These are phyloP conservation scores for Formica selysi DNA, from an alignment of 1,140 invertebrate genomes.

Conservation along the genomic window DNA sequence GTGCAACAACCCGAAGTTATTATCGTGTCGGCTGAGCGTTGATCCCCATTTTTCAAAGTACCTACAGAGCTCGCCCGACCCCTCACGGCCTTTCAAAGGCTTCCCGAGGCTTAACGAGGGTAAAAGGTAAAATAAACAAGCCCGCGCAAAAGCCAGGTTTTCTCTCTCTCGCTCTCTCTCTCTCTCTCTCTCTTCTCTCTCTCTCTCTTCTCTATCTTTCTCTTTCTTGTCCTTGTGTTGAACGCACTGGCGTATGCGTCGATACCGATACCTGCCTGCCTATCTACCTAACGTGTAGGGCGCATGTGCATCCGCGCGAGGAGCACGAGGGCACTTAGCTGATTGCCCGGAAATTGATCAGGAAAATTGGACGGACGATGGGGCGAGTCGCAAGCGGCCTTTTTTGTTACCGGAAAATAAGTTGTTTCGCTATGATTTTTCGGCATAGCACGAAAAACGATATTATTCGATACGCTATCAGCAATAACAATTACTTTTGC, in stretches of 20 bases:
- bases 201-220: slow-evolving; percentile 33
- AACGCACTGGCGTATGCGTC: slow-evolving; percentile 57
- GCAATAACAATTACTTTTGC: slow-evolving; percentile 2
- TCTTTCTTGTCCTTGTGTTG: slow-evolving; percentile 59
- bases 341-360: slow-evolving; percentile 68
- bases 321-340: slow-evolving; percentile 65
- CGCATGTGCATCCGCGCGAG: slow-evolving; percentile 58
- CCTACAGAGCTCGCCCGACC: slow-evolving; percentile 58
- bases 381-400: slow-evolving; percentile 5
- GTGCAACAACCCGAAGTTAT: slow-evolving; percentile 66
- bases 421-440: slow-evolving; percentile 47
- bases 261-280: slow-evolving; percentile 58
- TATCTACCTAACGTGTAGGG: slow-evolving; percentile 29
- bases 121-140: slow-evolving; percentile 70
- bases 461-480: slow-evolving; percentile 7
- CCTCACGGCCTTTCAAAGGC: slow-evolving; percentile 65
- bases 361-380: slow-evolving; percentile 65
- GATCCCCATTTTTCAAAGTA: slow-evolving; percentile 69
- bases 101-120: slow-evolving; percentile 68
- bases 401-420: slow-evolving; percentile 52
- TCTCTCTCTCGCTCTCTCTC: slow-evolving; percentile 31
- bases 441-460: neutral
- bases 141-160: slow-evolving; percentile 48
- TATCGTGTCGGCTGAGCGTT: slow-evolving; percentile 66
- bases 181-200: slow-evolving; percentile 49